Conservation (phyloP, 2,888 invertebrate genomes). For the Leptothorax acervorum region DNA sequence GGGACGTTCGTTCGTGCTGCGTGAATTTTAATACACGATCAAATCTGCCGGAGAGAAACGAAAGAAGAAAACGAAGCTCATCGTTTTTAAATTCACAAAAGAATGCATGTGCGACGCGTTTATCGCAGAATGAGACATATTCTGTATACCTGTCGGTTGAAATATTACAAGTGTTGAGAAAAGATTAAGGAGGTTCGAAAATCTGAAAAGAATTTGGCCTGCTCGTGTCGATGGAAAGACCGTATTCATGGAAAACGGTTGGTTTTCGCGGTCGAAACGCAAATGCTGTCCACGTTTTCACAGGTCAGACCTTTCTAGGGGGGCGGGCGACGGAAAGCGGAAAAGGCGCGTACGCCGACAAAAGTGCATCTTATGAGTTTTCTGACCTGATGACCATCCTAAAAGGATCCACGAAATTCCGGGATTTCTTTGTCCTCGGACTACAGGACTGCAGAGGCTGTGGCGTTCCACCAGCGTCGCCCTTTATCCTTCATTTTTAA, state of each 20-base stretch:
- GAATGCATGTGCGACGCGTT: neutral
- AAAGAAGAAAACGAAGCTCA: neutral
- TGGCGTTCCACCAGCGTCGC: slow-evolving; percentile 35
- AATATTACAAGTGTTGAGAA: neutral
- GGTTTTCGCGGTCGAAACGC: neutral
- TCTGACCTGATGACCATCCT: slow-evolving; percentile 1
- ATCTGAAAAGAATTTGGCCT: neutral
- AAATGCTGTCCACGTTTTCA: neutral
- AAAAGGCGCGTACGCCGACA: neutral
- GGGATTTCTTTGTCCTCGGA: slow-evolving; percentile 34
- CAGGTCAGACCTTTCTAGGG: neutral
- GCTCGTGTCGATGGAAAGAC: neutral
- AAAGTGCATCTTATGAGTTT: slow-evolving; percentile 18
- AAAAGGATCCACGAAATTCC: slow-evolving; percentile 26
- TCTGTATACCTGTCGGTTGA: neutral
- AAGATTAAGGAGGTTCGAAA: neutral
- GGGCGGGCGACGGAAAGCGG: neutral
- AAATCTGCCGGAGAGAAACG: too few relatives aligned
- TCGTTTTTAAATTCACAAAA: neutral
- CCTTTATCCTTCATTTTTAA: slow-evolving; percentile 67
- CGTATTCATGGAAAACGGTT: neutral
- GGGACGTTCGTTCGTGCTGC: neutral
- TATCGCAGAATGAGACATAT: neutral
- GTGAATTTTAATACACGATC: neutral
- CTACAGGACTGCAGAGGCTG: neutral